phyloP scores from a whole-genome alignment of 1,140 invertebrate species.

The Cydia fagiglandana region DNA sequence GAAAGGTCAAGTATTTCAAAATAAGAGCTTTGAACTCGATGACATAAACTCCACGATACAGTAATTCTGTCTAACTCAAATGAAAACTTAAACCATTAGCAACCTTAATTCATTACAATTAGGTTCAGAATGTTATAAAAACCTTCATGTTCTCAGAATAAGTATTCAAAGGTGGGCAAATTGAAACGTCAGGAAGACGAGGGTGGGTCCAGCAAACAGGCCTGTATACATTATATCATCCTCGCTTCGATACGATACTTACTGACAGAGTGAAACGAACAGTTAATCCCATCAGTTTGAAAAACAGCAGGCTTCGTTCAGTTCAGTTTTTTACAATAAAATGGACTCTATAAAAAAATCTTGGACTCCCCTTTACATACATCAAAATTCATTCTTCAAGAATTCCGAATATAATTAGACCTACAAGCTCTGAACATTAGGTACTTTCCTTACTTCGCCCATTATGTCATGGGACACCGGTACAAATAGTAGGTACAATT shows the following conservation, averaged over 20 bases:
- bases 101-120: not conserved
- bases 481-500: not conserved
- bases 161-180: constrained; percentile 1
- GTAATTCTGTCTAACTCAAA: not conserved
- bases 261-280: no score
- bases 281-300: no score
- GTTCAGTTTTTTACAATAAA: no score
- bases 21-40: not conserved
- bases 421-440: no score
- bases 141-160: not conserved
- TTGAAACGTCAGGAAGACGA: constrained; percentile 23
- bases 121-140: not conserved
- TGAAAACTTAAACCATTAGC: not conserved
- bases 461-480: not conserved
- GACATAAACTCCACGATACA: not conserved
- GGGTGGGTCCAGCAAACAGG: constrained; percentile 14
- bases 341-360: no score
- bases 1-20: not conserved
- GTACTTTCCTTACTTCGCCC: no score
- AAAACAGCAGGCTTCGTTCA: no score
- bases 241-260: not conserved
- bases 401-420: no score
- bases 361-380: no score
- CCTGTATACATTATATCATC: constrained; percentile 20
- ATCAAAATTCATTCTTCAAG: no score